Conservation (phyloP, 2,888 invertebrate genomes). For the Branchipolynoe longqiensis region DNA sequence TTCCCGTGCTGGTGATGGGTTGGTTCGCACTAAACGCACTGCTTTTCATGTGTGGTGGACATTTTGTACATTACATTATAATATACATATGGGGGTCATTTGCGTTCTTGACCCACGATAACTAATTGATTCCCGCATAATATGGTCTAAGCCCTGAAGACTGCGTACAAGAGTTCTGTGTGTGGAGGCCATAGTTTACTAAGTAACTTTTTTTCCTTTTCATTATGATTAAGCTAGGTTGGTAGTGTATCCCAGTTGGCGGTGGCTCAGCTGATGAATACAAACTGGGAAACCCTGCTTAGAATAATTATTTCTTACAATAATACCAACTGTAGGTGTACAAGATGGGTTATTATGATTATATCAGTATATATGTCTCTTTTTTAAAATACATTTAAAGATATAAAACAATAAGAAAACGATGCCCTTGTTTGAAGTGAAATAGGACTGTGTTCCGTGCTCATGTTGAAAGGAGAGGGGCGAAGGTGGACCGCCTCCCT, state of each 20-base stretch:
- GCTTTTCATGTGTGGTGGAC: constrained; percentile 48
- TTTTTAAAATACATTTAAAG: no score
- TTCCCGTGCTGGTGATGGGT: not conserved
- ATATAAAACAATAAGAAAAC: no score
- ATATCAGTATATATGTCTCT: constrained; percentile 38
- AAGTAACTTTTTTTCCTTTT: constrained; percentile 44
- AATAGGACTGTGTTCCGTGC: constrained; percentile 30
- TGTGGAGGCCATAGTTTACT: constrained; percentile 52
- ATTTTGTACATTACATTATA: constrained; percentile 44
- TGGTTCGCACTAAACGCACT: constrained; percentile 31
- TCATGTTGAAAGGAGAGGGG: constrained; percentile 7
- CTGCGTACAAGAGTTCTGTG: constrained; percentile 37
- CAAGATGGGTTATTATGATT: constrained; percentile 19
- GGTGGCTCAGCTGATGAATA: no score
- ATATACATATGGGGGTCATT: constrained; percentile 45
- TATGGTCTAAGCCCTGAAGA: constrained; percentile 25
- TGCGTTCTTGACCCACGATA: constrained; percentile 49
- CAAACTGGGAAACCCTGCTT: not conserved
- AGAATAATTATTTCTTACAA: not conserved
- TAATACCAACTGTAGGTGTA: constrained; percentile 31
- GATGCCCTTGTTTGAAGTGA: constrained; percentile 45
- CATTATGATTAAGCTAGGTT: not conserved
- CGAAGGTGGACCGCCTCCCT: no score
- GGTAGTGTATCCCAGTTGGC: not conserved
- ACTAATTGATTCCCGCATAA: constrained; percentile 52